Percentiles rank a stretch among this genome's conserved stretches.
Conservation (phyloP, 2,797 vertebrate genomes). For the Bovichtus variegatus region DNA sequence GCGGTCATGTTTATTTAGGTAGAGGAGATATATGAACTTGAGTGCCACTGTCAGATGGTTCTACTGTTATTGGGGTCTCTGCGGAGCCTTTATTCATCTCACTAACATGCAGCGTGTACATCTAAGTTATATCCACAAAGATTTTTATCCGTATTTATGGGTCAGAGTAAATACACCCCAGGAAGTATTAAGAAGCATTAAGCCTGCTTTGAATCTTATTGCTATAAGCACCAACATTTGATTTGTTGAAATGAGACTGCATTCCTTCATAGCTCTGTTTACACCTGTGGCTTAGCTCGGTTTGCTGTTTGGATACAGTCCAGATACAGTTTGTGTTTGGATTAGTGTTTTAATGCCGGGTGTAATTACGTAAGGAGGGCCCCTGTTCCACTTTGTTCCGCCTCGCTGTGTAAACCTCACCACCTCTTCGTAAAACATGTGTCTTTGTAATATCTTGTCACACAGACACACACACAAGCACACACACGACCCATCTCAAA, state of each 20-base stretch:
- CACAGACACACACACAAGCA: slow-evolving; percentile 17
- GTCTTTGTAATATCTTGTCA: slow-evolving; percentile 57
- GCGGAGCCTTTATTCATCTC: slow-evolving; percentile 44
- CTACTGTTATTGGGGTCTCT: slow-evolving; percentile 43
- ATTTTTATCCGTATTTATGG: slow-evolving; percentile 35
- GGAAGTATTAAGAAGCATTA: slow-evolving; percentile 38
- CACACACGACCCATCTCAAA: slow-evolving; percentile 20
- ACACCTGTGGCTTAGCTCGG: slow-evolving; percentile 55
- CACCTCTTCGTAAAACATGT: slow-evolving; percentile 52
- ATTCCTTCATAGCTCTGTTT: slow-evolving; percentile 37
- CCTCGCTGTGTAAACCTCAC: slow-evolving; percentile 55
- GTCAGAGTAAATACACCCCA: slow-evolving; percentile 35
- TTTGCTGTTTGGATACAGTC: slow-evolving; percentile 52
- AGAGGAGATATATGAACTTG: slow-evolving; percentile 61
- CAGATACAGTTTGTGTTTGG: slow-evolving; percentile 60
- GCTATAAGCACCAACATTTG: slow-evolving; percentile 22
- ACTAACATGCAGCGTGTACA: slow-evolving; percentile 33
- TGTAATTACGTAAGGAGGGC: slow-evolving; percentile 58
- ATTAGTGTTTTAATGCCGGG: slow-evolving; percentile 63
- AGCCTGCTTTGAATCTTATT: slow-evolving; percentile 35
- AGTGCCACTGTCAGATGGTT: slow-evolving; percentile 48
- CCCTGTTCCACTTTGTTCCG: slow-evolving; percentile 48
- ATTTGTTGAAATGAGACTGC: slow-evolving; percentile 43
- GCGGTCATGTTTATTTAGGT: slow-evolving; percentile 66
- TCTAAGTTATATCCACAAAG: slow-evolving; percentile 33